Percentiles rank a stretch among this genome's conserved stretches.
Conservation (phyloP, 2,888 invertebrate species). For the Dysmachus trigonus region DNA sequence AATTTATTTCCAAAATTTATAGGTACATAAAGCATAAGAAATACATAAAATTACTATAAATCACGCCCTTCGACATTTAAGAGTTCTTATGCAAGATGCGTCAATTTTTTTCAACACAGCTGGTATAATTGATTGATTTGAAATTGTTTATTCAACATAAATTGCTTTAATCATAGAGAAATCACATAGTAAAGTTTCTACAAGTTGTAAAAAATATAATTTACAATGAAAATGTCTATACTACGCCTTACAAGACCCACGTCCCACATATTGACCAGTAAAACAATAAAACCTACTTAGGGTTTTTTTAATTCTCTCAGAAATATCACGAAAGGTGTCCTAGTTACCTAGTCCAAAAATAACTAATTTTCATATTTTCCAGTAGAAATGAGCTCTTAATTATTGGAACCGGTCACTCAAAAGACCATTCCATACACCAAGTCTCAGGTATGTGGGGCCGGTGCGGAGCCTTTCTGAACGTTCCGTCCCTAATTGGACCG, state of each 20-base stretch:
- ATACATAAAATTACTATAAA: background rate
- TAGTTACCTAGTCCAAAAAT: background rate
- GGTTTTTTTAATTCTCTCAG: background rate
- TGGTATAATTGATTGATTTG: too few species aligned
- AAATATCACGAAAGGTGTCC: background rate
- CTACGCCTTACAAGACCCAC: background rate
- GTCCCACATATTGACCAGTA: background rate
- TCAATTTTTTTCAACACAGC: too few species aligned
- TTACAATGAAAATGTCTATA: too few species aligned
- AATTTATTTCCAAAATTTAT: background rate
- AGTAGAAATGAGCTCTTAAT: background rate
- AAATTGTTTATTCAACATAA: too few species aligned
- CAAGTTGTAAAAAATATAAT: background rate
- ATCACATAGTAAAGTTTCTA: too few species aligned
- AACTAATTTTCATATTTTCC: background rate
- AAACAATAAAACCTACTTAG: background rate
- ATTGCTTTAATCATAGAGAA: too few species aligned
- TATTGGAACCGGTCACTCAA: background rate
- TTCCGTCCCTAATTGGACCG: background rate
- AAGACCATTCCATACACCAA: background rate
- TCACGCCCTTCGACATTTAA: background rate
- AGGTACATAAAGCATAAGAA: background rate
- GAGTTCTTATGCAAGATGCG: background rate
- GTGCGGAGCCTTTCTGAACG: background rate
- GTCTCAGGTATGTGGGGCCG: background rate